These are phyloP conservation scores for Torymus texanus DNA, from an alignment of 2,888 invertebrate species.

Conservation along the genomic window DNA sequence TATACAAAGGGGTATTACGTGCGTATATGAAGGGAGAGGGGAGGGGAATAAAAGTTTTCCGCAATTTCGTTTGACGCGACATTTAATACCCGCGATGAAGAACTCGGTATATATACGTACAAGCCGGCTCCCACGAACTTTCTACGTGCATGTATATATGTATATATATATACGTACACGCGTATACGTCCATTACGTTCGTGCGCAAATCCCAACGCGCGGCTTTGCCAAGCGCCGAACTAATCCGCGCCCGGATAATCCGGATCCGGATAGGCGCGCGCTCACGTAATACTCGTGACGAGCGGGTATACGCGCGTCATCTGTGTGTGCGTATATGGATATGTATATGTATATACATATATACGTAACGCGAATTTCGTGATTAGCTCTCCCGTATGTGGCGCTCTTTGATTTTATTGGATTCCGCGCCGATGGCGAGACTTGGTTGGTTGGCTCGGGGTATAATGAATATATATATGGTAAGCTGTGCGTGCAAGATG, in stretches of 20 bases:
- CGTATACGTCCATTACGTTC: neutral
- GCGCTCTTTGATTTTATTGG: too few relatives aligned
- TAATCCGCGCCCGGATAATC: constrained; percentile 47
- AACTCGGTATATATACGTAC: neutral
- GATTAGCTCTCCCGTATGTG: neutral
- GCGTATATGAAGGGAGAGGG: too few relatives aligned
- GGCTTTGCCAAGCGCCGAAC: neutral
- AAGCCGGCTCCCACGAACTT: too few relatives aligned
- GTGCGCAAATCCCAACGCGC: neutral
- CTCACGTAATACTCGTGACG: constrained; percentile 9
- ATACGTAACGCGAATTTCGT: neutral
- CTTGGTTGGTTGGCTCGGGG: too few relatives aligned
- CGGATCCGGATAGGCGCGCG: constrained; percentile 33
- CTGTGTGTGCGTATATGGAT: constrained; percentile 3
- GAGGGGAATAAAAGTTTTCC: neutral
- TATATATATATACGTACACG: neutral
- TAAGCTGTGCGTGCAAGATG: too few relatives aligned
- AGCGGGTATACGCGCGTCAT: neutral
- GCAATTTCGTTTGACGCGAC: neutral
- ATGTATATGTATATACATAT: neutral
- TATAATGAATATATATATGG: too few relatives aligned
- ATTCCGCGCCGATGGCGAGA: too few relatives aligned
- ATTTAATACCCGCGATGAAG: neutral
- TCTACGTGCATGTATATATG: too few relatives aligned
- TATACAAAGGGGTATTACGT: too few relatives aligned